Evolutionary conservation across 2,888 invertebrate genomes (phyloP).

Genomic region (Heteromurus nitidus): DNA sequence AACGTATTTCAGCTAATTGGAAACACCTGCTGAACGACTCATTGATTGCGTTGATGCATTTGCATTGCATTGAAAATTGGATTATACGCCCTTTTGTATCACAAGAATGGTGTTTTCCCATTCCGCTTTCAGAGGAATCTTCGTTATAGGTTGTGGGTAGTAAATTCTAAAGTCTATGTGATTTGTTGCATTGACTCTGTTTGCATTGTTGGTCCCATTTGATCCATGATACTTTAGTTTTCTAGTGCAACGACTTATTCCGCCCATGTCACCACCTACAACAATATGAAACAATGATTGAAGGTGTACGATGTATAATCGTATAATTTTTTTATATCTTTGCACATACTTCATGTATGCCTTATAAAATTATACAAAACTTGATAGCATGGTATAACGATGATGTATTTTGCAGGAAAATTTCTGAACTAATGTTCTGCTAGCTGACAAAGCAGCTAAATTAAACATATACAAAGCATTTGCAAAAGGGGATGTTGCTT

Average conservation of each 20-base stretch:
- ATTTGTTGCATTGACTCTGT: conserved; percentile 42
- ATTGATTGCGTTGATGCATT: background rate
- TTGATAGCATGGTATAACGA: no score
- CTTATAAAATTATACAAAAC: background rate
- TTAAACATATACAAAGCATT: no score
- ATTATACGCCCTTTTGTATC: background rate
- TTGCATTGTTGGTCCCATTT: conserved; percentile 51
- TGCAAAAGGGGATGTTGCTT: no score
- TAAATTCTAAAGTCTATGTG: no score
- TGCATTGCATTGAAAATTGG: conserved; percentile 25
- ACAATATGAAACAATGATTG: conserved; percentile 6
- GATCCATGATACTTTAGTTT: background rate
- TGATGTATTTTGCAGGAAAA: no score
- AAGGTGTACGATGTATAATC: background rate
- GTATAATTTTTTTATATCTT: background rate
- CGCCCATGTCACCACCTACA: conserved; percentile 51
- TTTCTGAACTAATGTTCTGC: no score
- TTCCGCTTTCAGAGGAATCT: background rate
- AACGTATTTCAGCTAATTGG: conserved; percentile 1
- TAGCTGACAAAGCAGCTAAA: no score
- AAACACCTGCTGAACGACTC: background rate
- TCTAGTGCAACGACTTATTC: background rate
- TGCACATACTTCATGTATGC: background rate
- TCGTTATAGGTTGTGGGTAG: background rate
- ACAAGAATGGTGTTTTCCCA: background rate